phyloP scores from a whole-genome alignment of 2,888 invertebrate species.

The Vanessa cardui region DNA sequence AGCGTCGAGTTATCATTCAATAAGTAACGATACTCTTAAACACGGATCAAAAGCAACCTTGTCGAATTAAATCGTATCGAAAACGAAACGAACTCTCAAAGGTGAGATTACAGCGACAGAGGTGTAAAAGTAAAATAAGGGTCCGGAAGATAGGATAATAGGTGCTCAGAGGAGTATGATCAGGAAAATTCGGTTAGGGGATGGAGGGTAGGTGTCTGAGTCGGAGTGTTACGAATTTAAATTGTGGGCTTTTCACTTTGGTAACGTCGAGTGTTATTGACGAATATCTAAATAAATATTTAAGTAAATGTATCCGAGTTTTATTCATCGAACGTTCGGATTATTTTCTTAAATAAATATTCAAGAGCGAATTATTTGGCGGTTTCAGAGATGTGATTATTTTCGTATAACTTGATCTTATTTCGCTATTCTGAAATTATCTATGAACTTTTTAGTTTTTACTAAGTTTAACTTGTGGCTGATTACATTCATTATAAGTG shows the following conservation, averaged over 20 bases:
- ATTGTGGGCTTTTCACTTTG: conserved; percentile 45
- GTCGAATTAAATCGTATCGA: conserved; percentile 34
- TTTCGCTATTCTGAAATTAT: too few species aligned
- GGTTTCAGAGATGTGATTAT: neutral
- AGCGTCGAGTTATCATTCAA: conserved; percentile 44
- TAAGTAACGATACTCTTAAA: conserved; percentile 49
- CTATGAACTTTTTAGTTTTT: too few species aligned
- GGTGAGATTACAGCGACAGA: conserved; percentile 44
- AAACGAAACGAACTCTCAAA: conserved; percentile 23
- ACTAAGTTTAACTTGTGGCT: too few species aligned
- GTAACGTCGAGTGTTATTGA: conserved; percentile 23
- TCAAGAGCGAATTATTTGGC: neutral
- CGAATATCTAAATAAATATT: neutral
- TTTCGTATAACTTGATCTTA: too few species aligned
- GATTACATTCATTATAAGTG: too few species aligned
- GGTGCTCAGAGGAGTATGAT: conserved; percentile 52
- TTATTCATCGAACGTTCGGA: neutral
- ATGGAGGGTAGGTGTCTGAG: conserved; percentile 48
- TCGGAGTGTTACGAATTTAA: conserved; percentile 47
- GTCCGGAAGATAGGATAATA: conserved; percentile 50
- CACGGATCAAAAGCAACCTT: conserved; percentile 43
- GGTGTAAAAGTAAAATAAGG: conserved; percentile 43
- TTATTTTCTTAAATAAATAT: neutral
- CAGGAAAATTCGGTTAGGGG: conserved; percentile 54
- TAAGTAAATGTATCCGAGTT: neutral